Evolutionary conservation across 2,888 invertebrate genomes (phyloP), one percentile per base, ranked within the genome.

Genomic region (Sphaerophoria rueppellii): DNA sequence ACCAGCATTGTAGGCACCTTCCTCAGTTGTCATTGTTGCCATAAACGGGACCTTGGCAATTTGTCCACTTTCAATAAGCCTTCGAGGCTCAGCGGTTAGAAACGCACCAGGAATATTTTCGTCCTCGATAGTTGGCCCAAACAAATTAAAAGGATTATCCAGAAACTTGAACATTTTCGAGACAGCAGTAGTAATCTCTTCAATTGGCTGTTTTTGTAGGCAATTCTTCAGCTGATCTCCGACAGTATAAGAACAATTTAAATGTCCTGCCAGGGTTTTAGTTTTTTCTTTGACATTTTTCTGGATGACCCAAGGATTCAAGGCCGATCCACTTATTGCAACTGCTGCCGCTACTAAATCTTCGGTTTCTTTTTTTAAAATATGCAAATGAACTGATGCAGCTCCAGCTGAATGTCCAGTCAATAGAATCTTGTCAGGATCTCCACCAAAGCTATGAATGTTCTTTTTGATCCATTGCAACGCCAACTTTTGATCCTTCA

Each of bases 391-490:
- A 0, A 95, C 95, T 88, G 95, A 95, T 12, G 94, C 95, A 50
- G 94, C 95, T 0, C 96, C 96, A 0, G 95, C 95, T n/a, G 95
- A 95, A 89, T 94, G 93, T 5, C 96, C 96, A 0, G 93, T 91
- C n/a, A 96, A 89, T 0, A 95, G 95, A 54, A 96, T 92, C 82
- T 94, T 94, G 69, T 94, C 92, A 9, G 95, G 93, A 91, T 96
- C 94, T 0, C 96, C 96, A 0, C 95, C 95, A 87, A 96, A 96
- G 89, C 93, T 92, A 87, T 93, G 90, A 81, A 96, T 95, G 89
- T 96, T 95, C 63, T 93, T 91, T 77, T 94, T 93, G 0, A 96
- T 90, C 95, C 95, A 96, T 87, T 93, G 93, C 16, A 96, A 90
- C 0, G 95, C 95, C 86, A 94, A 91, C 14, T 93, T 92, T 91